Conservation (phyloP, 2,797 vertebrate genomes). For the Danio choprae region DNA sequence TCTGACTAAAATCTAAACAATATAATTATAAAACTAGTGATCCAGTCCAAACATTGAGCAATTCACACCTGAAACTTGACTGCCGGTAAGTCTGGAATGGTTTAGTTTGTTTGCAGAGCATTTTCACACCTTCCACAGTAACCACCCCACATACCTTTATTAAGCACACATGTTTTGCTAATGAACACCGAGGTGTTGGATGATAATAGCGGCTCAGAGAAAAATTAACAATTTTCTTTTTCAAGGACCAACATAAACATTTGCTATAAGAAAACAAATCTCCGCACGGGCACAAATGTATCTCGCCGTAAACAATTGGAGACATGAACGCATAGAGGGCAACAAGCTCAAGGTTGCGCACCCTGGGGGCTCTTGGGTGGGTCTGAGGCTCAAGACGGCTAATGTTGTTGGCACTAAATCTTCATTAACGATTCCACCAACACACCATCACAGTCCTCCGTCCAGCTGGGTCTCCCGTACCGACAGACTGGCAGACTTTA, state of each 20-base stretch:
- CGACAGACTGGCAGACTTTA: constrained; percentile 74
- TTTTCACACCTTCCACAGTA: constrained; percentile 13
- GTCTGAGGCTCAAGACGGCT: constrained; percentile 67
- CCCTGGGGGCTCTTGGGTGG: constrained; percentile 53
- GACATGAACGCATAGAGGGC: constrained; percentile 37
- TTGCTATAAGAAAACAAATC: constrained; percentile 13
- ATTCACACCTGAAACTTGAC: constrained; percentile 4
- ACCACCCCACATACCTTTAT: constrained; percentile 27
- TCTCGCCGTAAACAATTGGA: constrained; percentile 27
- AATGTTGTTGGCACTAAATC: constrained; percentile 73
- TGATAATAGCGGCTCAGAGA: constrained; percentile 6
- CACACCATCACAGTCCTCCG: constrained; percentile 39
- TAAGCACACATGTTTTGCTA: constrained; percentile 28
- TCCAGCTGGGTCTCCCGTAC: constrained; percentile 75
- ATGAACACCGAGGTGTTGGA: neutral
- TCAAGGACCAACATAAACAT: constrained; percentile 29
- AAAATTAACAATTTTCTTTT: neutral
- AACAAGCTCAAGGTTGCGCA: constrained; percentile 57
- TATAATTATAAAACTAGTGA: neutral
- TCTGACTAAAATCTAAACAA: neutral
- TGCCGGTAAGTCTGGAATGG: neutral
- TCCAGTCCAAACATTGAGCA: neutral
- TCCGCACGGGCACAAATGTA: constrained; percentile 15
- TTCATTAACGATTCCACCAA: constrained; percentile 68
- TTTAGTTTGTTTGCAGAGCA: constrained; percentile 16